These are phyloP conservation scores for Bradypodion pumilum DNA, from an alignment of 2,797 vertebrate species.

Conservation along the genomic window DNA sequence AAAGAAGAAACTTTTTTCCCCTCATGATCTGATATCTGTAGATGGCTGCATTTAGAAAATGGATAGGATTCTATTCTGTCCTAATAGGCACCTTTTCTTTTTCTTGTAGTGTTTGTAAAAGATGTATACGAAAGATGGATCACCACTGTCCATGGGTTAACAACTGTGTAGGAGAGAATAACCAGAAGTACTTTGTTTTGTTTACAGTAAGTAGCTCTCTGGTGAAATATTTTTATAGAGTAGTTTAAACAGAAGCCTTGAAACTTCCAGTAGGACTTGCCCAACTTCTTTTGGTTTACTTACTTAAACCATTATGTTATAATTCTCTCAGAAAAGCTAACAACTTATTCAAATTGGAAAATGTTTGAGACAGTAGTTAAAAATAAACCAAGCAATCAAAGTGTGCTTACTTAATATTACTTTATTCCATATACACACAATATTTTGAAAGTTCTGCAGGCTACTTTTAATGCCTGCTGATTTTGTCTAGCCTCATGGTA, in stretches of 20 bases:
- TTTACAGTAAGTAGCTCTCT: constrained; percentile 90
- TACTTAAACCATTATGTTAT: background rate
- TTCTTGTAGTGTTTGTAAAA: constrained; percentile 90
- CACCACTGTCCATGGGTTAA: constrained; percentile 99
- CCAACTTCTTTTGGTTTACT: background rate
- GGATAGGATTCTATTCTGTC: background rate
- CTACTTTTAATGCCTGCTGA: constrained; percentile 5
- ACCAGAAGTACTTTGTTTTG: constrained; percentile 99
- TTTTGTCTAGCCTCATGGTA: background rate
- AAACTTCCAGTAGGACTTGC: constrained; percentile 10
- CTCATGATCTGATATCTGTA: background rate
- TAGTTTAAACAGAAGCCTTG: background rate
- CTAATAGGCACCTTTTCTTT: constrained; percentile 22
- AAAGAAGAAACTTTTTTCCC: background rate
- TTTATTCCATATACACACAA: rapidly evolving
- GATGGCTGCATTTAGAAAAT: background rate
- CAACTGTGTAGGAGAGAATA: constrained; percentile 98
- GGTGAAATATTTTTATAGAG: background rate
- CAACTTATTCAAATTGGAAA: background rate
- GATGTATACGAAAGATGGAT: constrained; percentile 99
- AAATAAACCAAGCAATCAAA: background rate
- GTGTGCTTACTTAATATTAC: background rate
- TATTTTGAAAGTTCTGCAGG: background rate
- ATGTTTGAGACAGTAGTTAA: background rate
- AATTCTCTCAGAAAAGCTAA: background rate